Percentiles rank a stretch among this genome's conserved stretches.
These are phyloP conservation scores for Aspiorhynchus laticeps DNA, from an alignment of 2,113 vertebrate species.

Conservation along the genomic window DNA sequence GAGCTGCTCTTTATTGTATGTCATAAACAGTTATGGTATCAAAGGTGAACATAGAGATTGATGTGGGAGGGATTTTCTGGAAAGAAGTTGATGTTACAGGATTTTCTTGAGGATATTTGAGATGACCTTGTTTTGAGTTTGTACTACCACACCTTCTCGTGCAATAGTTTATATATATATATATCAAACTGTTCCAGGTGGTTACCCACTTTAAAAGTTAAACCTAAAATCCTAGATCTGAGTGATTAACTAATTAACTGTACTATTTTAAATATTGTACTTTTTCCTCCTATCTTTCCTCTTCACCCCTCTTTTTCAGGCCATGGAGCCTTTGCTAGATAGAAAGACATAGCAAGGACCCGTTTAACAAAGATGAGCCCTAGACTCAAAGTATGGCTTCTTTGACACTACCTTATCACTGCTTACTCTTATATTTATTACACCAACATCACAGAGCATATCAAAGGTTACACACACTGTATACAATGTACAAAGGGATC, in stretches of 20 bases:
- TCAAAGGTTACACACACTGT: neutral
- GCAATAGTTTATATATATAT: too few relatives aligned
- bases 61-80: neutral
- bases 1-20: neutral
- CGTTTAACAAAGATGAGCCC: neutral
- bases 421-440: neutral
- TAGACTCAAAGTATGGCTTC: neutral
- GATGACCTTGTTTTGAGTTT: too few relatives aligned
- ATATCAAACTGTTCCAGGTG: too few relatives aligned
- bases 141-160: too few relatives aligned
- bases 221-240: too few relatives aligned
- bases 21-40: slow-evolving; percentile 29
- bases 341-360: neutral
- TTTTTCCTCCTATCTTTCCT: neutral
- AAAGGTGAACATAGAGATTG: slow-evolving; percentile 31
- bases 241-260: too few relatives aligned
- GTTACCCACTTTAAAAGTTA: too few relatives aligned
- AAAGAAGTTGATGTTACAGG: neutral
- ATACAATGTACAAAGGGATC: too few relatives aligned
- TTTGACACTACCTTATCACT: neutral
- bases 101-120: too few relatives aligned
- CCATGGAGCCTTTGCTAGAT: neutral
- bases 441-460: neutral
- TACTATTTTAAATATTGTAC: too few relatives aligned
- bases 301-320: neutral